A percentile compares a stretch with the other conserved stretches of the same genome.
These are phyloP conservation scores for Drosophila setosimentum DNA, from an alignment of 2,888 invertebrate genomes.

Conservation along the genomic window DNA sequence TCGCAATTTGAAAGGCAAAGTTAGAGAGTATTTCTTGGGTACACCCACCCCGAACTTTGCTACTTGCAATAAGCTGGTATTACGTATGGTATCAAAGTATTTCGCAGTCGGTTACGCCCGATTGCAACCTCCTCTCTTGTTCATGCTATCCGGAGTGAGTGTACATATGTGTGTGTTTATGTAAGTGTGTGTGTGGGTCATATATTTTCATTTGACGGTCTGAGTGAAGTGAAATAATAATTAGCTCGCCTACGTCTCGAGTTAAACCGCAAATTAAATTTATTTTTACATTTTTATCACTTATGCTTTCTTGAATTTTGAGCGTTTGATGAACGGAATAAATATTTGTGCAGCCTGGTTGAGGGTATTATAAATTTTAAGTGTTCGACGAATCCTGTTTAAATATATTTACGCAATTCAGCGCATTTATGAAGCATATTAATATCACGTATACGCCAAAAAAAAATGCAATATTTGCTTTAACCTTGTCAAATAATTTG, in stretches of 20 bases:
- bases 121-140: neutral
- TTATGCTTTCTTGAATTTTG: conserved; percentile 30
- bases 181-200: conserved; percentile 12
- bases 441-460: neutral
- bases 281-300: conserved; percentile 24
- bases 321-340: neutral
- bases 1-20: too few relatives aligned
- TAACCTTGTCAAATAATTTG: conserved; percentile 61
- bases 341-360: neutral
- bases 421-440: neutral
- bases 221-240: conserved; percentile 47
- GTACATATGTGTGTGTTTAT: conserved; percentile 9
- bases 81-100: too few relatives aligned
- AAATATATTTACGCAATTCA: neutral
- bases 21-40: too few relatives aligned
- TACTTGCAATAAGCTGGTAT: too few relatives aligned
- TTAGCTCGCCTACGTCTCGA: conserved; percentile 41
- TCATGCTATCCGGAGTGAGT: conserved; percentile 2
- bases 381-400: neutral
- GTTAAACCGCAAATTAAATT: conserved; percentile 50
- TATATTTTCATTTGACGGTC: conserved; percentile 53
- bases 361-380: neutral
- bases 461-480: conserved; percentile 16
- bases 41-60: too few relatives aligned
- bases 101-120: too few relatives aligned